Base-by-base conservation (phyloP, 2,113 vertebrate genomes). In the Pluvianellus socialis region DNA sequence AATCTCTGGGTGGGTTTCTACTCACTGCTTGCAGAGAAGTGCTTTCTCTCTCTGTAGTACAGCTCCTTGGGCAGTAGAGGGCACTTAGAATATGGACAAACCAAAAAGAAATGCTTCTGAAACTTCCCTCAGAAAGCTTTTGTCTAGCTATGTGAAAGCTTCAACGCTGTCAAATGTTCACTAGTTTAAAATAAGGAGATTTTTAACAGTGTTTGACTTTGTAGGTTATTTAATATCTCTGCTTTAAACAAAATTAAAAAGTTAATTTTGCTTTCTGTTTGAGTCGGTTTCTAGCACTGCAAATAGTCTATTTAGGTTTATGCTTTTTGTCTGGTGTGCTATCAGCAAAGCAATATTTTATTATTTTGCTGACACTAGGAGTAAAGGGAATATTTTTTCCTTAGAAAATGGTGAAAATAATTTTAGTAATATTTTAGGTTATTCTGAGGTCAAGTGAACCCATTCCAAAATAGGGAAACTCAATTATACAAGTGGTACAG, bases 71-170 rank as follows among this genome's bases (percentile, higher is more conserved):
- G 97, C 98, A 98, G 98, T 98, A 98, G 98, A 98, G 98, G 98
- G 98, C 98, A 97, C 98, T 98, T 98, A 98, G 94, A 98, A 98
- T 98, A 98, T 98, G 98, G 96, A 97, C 95, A 98, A 98, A 98
- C 91, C 95, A 33, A 35, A 70, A 92, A 95, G 71, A 96, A 95
- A 92, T 80, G 74, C 83, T 82, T 90, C 74, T 40, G 86, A 97
- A 96, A 98, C 96, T 98, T 98, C 88, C 79, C 61, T 95, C 81
- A 79, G 88, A 96, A 92, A 96, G 97, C 98, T 98, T 98, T 98
- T 98, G 98, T 98, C 98, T 97, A 95, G 94, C 79, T 96, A 14
- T 83, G 88, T 93, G 97, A 97, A 96, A 96, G 86, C 88, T 95
- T 94, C 90, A 88, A 16, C 40, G 67, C 75, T 93, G 90, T 53